Percentiles rank a stretch among this genome's conserved stretches.
phyloP scores from a whole-genome alignment of 2,888 invertebrate species.

The Macrophya alboannulata region DNA sequence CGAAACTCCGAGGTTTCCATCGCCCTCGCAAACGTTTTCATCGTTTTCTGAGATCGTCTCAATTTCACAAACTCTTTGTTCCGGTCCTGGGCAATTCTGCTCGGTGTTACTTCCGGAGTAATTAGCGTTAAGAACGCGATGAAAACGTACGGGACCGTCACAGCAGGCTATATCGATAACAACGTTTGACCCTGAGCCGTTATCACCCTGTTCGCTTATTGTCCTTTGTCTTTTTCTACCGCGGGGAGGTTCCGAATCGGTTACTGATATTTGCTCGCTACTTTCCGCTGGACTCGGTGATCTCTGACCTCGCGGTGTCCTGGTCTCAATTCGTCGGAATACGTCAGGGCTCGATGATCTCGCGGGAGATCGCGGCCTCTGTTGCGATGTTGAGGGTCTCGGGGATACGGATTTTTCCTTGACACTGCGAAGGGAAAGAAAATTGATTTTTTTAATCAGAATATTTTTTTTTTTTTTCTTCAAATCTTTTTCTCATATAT shows the following conservation, averaged over 20 bases:
- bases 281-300: constrained; percentile 62
- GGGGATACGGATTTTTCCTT: constrained; percentile 62
- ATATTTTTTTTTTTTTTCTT: neutral
- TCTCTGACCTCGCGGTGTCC: constrained; percentile 47
- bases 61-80: constrained; percentile 68
- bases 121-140: constrained; percentile 91
- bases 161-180: constrained; percentile 95
- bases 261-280: constrained; percentile 66
- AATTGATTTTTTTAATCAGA: neutral
- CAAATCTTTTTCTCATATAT: neutral
- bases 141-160: constrained; percentile 94
- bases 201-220: constrained; percentile 58
- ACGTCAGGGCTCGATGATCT: constrained; percentile 46
- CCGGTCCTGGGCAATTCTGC: constrained; percentile 25
- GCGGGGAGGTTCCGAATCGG: constrained; percentile 55
- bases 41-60: constrained; percentile 60
- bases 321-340: constrained; percentile 32
- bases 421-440: constrained; percentile 50
- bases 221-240: constrained; percentile 57
- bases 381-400: constrained; percentile 59
- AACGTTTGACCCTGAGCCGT: constrained; percentile 80
- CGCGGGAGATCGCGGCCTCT: constrained; percentile 56
- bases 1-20: constrained; percentile 69
- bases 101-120: constrained; percentile 80
- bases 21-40: constrained; percentile 65